Evolutionary conservation across 1,140 invertebrate genomes (phyloP).

Genomic region (Lepidurus couesii): DNA sequence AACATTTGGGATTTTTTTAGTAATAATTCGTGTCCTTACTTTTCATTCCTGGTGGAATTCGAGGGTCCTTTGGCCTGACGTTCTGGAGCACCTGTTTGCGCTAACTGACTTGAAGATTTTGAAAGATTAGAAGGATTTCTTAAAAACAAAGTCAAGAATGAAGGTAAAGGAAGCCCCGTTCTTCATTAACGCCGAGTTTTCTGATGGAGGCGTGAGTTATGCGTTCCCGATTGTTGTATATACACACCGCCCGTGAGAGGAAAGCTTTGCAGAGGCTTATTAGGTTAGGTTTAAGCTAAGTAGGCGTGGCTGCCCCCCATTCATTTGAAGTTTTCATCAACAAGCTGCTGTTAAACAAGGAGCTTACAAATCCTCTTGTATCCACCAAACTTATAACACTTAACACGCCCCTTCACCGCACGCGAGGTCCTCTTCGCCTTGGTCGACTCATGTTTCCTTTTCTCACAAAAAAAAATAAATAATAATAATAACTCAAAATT

Average conservation of each 20-base stretch:
- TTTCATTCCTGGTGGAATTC: too few relatives aligned
- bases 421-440: not conserved
- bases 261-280: not conserved
- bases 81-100: not conserved
- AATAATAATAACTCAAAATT: not conserved
- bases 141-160: not conserved
- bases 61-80: too few relatives aligned
- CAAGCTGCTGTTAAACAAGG: conserved; percentile 2
- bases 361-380: not conserved
- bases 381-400: not conserved
- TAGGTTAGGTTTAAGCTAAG: conserved; percentile 19
- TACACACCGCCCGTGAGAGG: not conserved
- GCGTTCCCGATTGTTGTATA: not conserved
- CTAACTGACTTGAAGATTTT: not conserved
- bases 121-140: not conserved
- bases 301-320: not conserved
- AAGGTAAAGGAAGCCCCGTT: not conserved
- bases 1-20: too few relatives aligned
- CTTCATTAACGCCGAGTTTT: not conserved
- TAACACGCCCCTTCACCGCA: not conserved
- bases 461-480: not conserved
- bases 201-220: not conserved
- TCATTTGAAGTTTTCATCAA: not conserved
- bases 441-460: not conserved
- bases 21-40: too few relatives aligned